Percentiles rank a stretch among this genome's conserved stretches.
Evolutionary conservation across 2,113 vertebrate species (phyloP).

Genomic region (Takifugu bimaculatus): DNA sequence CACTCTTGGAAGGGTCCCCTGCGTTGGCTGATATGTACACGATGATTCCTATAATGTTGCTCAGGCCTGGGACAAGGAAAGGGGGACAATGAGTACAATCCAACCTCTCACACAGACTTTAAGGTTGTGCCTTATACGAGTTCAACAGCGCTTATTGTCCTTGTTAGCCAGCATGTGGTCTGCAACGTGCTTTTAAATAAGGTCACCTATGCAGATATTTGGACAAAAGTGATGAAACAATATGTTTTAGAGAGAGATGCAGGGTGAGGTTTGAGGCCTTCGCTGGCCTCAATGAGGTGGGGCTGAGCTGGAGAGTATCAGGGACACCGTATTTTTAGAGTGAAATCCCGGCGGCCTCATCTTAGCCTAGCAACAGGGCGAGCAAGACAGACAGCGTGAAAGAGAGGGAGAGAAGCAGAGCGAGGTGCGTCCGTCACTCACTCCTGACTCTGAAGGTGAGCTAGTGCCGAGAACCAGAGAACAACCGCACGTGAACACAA

Average conservation of each 20-base stretch:
- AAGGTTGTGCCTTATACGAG: too few species aligned
- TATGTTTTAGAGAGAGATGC: background rate
- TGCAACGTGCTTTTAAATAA: too few species aligned
- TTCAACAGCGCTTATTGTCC: too few species aligned
- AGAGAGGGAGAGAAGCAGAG: constrained; percentile 21
- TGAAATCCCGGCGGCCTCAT: constrained; percentile 69
- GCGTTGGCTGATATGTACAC: constrained; percentile 99
- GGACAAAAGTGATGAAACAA: background rate
- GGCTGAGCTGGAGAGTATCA: constrained; percentile 72
- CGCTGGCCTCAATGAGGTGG: constrained; percentile 54
- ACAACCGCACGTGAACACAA: constrained; percentile 13
- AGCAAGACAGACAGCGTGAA: constrained; percentile 43
- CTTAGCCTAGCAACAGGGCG: constrained; percentile 73
- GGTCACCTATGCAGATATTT: background rate
- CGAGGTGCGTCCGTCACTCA: constrained; percentile 41
- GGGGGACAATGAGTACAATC: background rate
- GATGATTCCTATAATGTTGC: constrained; percentile 99
- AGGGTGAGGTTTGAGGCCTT: constrained; percentile 23
- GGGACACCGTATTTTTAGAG: constrained; percentile 81
- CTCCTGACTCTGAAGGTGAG: constrained; percentile 59
- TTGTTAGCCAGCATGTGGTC: too few species aligned
- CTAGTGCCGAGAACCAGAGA: constrained; percentile 52
- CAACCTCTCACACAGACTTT: too few species aligned
- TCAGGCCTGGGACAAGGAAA: constrained; percentile 80
- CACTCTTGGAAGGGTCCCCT: constrained; percentile 96